A percentile compares a stretch with the other conserved stretches of the same genome.
These are phyloP conservation scores for Mustela lutreola DNA, from an alignment of 2,113 vertebrate species.

Conservation along the genomic window DNA sequence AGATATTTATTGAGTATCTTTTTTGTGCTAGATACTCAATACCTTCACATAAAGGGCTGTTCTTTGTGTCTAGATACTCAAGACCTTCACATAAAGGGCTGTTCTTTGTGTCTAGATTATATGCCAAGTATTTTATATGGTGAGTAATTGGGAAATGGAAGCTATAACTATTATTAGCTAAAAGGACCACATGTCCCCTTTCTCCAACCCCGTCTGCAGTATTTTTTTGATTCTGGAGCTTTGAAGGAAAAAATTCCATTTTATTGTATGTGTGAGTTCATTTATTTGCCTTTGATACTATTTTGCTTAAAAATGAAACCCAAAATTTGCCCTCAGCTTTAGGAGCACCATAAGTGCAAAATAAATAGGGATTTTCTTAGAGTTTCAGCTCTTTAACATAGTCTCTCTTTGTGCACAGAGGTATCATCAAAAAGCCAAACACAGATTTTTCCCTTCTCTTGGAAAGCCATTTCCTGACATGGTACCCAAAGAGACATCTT, in stretches of 20 bases:
- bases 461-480: conserved; percentile 46
- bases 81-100: too few species aligned
- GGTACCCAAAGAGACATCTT: conserved; percentile 61
- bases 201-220: background rate
- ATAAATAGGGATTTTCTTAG: conserved; percentile 57
- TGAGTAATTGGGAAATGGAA: conserved; percentile 52
- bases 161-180: conserved; percentile 45
- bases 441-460: background rate
- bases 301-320: conserved; percentile 51
- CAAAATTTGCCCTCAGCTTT: conserved; percentile 19
- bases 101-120: background rate
- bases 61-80: background rate
- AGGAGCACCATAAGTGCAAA: conserved; percentile 25
- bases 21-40: background rate
- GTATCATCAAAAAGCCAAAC: conserved; percentile 5
- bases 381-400: background rate
- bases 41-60: too few species aligned
- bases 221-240: conserved; percentile 8
- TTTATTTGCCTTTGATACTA: conserved; percentile 30
- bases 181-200: background rate
- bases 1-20: background rate
- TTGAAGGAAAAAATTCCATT: conserved; percentile 18
- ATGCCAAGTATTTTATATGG: conserved; percentile 18
- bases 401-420: background rate
- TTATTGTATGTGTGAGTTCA: background rate